phyloP scores from a whole-genome alignment of 2,797 vertebrate genomes.

The Sebastolobus alascanus region DNA sequence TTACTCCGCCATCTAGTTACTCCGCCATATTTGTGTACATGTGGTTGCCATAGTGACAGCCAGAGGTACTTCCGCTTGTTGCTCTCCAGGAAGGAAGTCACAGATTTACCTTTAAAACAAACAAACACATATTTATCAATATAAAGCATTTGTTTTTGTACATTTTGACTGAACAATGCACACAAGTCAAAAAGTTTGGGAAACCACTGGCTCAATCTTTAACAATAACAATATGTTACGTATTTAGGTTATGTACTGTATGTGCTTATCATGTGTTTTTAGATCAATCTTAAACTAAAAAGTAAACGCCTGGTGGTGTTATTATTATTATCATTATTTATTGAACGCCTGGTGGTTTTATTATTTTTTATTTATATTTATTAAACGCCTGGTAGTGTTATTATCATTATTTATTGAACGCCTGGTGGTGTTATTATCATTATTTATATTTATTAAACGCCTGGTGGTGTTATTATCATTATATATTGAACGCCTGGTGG shows the following conservation, averaged over 20 bases:
- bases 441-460: too few species aligned
- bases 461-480: too few species aligned
- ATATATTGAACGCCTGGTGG: too few species aligned
- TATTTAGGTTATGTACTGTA: too few species aligned
- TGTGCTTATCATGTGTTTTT: neutral
- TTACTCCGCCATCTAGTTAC: slow-evolving; percentile 2
- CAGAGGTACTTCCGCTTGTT: neutral
- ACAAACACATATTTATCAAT: neutral
- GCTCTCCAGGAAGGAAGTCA: neutral
- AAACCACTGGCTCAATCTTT: neutral
- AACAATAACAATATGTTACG: neutral
- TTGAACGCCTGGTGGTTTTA: too few species aligned
- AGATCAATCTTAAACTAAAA: neutral
- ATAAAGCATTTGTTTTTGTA: neutral
- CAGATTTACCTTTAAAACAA: neutral
- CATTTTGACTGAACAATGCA: neutral
- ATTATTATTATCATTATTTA: too few species aligned
- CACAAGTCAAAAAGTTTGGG: neutral
- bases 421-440: too few species aligned
- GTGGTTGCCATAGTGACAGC: slow-evolving; percentile 73
- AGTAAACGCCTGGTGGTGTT: neutral
- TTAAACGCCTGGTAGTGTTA: too few species aligned
- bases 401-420: too few species aligned
- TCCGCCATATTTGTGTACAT: slow-evolving; percentile 61
- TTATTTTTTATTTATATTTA: too few species aligned